phyloP scores from a whole-genome alignment of 2,797 vertebrate genomes.

The Semotilus atromaculatus region DNA sequence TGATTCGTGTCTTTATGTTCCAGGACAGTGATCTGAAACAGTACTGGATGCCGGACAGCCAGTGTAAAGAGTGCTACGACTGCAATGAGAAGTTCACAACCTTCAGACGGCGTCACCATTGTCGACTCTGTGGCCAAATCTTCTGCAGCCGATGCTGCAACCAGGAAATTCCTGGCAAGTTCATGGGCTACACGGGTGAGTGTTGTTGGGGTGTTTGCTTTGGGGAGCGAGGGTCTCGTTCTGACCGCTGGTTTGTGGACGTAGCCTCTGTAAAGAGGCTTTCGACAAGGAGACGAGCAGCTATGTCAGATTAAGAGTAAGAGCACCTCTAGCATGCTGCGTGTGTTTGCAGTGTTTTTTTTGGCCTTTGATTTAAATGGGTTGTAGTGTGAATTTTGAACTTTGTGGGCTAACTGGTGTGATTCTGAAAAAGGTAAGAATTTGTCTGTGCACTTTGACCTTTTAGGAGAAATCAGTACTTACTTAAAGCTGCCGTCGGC shows the following conservation, averaged over 20 bases:
- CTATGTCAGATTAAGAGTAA: slow-evolving; percentile 45
- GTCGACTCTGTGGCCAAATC: slow-evolving; percentile 96
- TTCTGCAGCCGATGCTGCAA: slow-evolving; percentile 99
- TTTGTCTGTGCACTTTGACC: neutral
- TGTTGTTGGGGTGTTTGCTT: neutral
- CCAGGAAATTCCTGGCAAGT: slow-evolving; percentile 98
- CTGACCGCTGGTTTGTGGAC: neutral
- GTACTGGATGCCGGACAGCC: slow-evolving; percentile 99
- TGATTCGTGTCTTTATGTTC: neutral
- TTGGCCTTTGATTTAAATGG: neutral
- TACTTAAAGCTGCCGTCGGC: no score
- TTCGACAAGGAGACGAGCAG: slow-evolving; percentile 17
- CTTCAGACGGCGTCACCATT: slow-evolving; percentile 95
- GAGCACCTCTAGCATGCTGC: slow-evolving; percentile 35
- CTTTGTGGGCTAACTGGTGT: neutral
- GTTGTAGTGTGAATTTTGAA: slow-evolving; percentile 14
- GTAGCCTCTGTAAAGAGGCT: neutral
- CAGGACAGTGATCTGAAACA: slow-evolving; percentile 99
- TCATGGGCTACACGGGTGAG: slow-evolving; percentile 98
- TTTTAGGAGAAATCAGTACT: neutral
- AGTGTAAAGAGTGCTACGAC: slow-evolving; percentile 98
- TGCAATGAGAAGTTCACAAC: slow-evolving; percentile 99
- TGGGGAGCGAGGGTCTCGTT: slow-evolving; percentile 10
- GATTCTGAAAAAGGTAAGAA: slow-evolving; percentile 21
- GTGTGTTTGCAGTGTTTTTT: slow-evolving; percentile 23